Evolutionary conservation across 2,113 vertebrate genomes (phyloP), one percentile per base, ranked within the genome.

Genomic region (Sarotherodon lohbergeri): DNA sequence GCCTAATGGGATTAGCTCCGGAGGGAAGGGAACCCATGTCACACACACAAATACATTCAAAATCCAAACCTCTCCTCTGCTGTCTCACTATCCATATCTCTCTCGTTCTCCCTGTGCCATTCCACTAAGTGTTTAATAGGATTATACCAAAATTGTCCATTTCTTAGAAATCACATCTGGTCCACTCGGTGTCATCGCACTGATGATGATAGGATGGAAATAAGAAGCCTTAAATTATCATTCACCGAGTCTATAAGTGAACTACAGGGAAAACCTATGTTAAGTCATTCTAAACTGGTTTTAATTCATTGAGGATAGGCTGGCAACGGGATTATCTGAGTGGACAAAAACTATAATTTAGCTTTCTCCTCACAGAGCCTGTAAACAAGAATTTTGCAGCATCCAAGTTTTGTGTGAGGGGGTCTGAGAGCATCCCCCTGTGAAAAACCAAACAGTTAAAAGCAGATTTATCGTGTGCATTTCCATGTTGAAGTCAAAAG

Each of bases 1-100:
- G 93, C 79, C 94, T 96, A 96, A 96, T 94, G 93, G 95, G 96
- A 96, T 96, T 96, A 93, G 85, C 91, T 93, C 89, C 66, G 32
- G 90, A 90, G 90, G 93, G 83, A 95, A 93, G 86, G 92, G 86
- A 94, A 93, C 90, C 93, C 92, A 61, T 92, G 94, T 96, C 93
- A 83, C 89, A 90, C 85, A 39, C 89, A 85, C 91, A 88, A 86
- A 88, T 86, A 86, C 90, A 87, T 87, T 90, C 34, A 90, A 56
- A 89, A 88, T 79, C 84, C 87, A 66, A 82, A 83, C 56, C 81
- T 90, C 87, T 87, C 63, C 80, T 90, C 84, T 55, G 76, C 80
- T 52, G 71, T 55, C 73, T 81, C 29, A 2, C 76, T 88, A 79
- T 84, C 87, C 86, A 3, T n/a, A 50, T 84, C 88, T 63, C 80